Conservation (phyloP, 2,113 vertebrate genomes). For the Camelus bactrianus region DNA sequence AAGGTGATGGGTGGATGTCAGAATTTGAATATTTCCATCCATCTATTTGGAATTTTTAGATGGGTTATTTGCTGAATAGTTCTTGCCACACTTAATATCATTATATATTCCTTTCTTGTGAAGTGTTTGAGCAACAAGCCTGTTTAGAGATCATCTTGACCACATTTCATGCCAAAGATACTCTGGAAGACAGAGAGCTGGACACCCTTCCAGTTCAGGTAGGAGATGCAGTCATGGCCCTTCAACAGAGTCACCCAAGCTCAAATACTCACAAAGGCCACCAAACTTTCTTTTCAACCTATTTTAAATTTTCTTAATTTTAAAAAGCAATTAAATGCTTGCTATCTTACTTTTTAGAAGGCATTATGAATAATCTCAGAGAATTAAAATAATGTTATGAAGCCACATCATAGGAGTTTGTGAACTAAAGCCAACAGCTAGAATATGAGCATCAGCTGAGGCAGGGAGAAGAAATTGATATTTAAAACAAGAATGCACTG, state of each 20-base stretch:
- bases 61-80: neutral
- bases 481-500: neutral
- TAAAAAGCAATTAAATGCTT: neutral
- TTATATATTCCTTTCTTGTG: neutral
- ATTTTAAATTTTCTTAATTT: neutral
- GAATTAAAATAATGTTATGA: neutral
- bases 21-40: neutral
- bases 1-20: neutral
- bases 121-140: neutral
- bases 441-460: neutral
- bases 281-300: neutral
- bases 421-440: neutral
- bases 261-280: neutral
- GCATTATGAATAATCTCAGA: neutral
- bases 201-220: no score
- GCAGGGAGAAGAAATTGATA: neutral
- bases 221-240: neutral
- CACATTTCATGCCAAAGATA: no score
- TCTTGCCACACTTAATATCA: neutral
- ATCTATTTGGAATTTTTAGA: neutral
- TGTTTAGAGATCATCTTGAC: neutral
- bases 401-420: neutral
- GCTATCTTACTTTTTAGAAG: neutral
- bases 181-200: neutral
- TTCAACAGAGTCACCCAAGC: neutral